Evolutionary conservation across 2,888 invertebrate genomes (phyloP).

Genomic region (Nomada fabriciana): DNA sequence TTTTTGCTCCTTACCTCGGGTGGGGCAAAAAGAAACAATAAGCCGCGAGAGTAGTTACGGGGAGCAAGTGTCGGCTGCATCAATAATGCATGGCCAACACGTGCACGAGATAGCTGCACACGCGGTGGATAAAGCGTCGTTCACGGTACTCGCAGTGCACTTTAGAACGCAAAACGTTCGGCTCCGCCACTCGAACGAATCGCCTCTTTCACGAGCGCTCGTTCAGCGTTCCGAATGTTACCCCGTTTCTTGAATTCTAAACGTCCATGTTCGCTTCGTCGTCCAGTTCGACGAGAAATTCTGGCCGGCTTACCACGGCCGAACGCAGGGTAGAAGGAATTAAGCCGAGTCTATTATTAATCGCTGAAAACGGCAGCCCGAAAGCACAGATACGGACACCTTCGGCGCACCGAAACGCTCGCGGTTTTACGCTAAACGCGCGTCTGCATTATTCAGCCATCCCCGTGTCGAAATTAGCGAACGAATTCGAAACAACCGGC

Average conservation of each 20-base stretch:
- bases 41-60: constrained; percentile 45
- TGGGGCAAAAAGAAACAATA: constrained; percentile 25
- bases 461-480: constrained; percentile 25
- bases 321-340: constrained; percentile 14
- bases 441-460: constrained; percentile 15
- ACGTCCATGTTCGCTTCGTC: neutral
- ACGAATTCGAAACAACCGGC: neutral
- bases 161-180: constrained; percentile 30
- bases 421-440: constrained; percentile 14
- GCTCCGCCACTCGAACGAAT: neutral
- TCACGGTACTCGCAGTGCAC: constrained; percentile 38
- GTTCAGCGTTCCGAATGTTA: constrained; percentile 4
- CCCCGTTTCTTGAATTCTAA: constrained; percentile 15
- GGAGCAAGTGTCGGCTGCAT: constrained; percentile 45
- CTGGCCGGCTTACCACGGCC: neutral
- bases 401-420: neutral
- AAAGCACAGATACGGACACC: neutral
- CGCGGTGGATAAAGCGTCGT: constrained; percentile 44
- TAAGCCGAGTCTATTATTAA: constrained; percentile 18
- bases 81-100: constrained; percentile 59
- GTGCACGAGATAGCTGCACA: constrained; percentile 50
- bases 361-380: constrained; percentile 10
- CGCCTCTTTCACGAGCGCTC: neutral
- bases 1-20: constrained; percentile 36
- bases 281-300: neutral